These are phyloP conservation scores for Scaptomyza montana DNA, from an alignment of 1,140 invertebrate genomes.

Conservation along the genomic window DNA sequence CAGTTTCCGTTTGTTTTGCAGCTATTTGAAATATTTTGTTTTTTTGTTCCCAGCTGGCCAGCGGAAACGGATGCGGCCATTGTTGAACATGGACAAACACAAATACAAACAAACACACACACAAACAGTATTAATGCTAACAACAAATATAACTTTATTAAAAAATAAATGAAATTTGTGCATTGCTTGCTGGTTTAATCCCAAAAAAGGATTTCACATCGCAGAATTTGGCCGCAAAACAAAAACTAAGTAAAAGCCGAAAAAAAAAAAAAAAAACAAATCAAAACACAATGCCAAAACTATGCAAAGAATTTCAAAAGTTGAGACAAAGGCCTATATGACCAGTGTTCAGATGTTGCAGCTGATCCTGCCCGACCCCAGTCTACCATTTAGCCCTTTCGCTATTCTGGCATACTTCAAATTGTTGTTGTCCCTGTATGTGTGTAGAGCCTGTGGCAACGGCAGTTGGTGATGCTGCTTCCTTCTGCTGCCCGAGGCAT, in stretches of 20 bases:
- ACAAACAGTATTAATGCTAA: constrained; percentile 66
- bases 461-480: constrained; percentile 10
- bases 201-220: constrained; percentile 20
- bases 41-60: constrained; percentile 24
- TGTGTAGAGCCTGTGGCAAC: constrained; percentile 9
- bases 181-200: constrained; percentile 36
- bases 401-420: constrained; percentile 54
- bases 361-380: neutral
- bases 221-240: constrained; percentile 54
- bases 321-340: constrained; percentile 49
- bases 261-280: neutral
- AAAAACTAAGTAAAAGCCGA: constrained; percentile 30
- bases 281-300: constrained; percentile 45
- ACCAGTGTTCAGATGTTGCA: constrained; percentile 1
- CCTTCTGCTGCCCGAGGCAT: constrained; percentile 38
- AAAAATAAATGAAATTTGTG: constrained; percentile 80
- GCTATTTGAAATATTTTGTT: constrained; percentile 71
- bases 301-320: constrained; percentile 65
- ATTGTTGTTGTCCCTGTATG: constrained; percentile 55
- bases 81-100: constrained; percentile 75
- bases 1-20: constrained; percentile 68
- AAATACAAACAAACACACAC: constrained; percentile 42
- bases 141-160: constrained; percentile 82
- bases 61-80: constrained; percentile 76
- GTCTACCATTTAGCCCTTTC: constrained; percentile 25